Evolutionary conservation across 1,140 invertebrate genomes (phyloP).

Genomic region (Brachionus angularis): DNA sequence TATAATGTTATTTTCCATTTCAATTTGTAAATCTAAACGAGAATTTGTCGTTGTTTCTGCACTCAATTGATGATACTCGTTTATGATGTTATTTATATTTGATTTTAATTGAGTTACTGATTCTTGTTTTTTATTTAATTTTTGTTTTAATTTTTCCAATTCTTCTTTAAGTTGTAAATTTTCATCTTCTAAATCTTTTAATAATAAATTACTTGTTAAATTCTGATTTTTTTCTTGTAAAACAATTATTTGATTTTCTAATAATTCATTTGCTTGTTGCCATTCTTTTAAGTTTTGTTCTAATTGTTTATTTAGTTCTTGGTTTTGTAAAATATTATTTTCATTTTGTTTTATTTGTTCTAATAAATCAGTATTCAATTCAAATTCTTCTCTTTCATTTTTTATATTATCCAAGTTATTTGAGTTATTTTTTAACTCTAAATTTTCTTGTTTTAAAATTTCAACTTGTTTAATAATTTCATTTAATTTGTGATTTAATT

Average conservation of each 20-base stretch:
- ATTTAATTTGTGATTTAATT: no score
- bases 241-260: not conserved
- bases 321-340: not conserved
- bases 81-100: not conserved
- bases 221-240: constrained; percentile 1
- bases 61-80: not conserved
- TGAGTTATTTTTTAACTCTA: not conserved
- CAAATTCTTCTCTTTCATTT: no score
- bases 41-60: not conserved
- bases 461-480: not conserved
- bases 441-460: not conserved
- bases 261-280: not conserved
- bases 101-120: not conserved
- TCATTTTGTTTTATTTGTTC: not conserved
- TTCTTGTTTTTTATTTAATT: not conserved
- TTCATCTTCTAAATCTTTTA: not conserved
- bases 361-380: no score
- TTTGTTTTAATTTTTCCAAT: not conserved
- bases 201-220: not conserved
- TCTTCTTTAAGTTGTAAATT: not conserved
- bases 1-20: not conserved
- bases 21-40: not conserved
- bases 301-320: not conserved
- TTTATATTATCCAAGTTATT: no score
- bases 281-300: not conserved